Conservation (phyloP, 2,888 invertebrate species). For the Chalcis sispes region DNA sequence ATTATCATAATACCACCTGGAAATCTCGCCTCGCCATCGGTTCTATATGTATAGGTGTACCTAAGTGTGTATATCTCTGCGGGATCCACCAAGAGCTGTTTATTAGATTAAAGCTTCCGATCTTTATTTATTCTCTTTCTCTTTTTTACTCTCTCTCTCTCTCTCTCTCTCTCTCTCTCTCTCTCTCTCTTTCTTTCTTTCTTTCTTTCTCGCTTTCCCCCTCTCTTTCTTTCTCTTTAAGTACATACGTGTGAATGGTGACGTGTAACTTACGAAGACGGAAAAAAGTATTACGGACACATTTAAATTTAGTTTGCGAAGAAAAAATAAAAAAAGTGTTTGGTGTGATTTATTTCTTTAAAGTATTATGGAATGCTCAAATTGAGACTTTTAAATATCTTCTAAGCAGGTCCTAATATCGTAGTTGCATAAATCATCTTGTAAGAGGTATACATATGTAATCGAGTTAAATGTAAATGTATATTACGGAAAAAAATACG, state of each 20-base stretch:
- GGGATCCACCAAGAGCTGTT: conserved; percentile 27
- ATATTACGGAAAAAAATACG: too few relatives aligned
- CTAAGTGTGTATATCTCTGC: neutral
- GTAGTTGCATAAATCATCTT: too few relatives aligned
- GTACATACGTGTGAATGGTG: conserved; percentile 15
- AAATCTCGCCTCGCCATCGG: conserved; percentile 45
- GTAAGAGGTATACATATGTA: too few relatives aligned
- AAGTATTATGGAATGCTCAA: too few relatives aligned
- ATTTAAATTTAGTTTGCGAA: too few relatives aligned
- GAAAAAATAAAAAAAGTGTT: too few relatives aligned
- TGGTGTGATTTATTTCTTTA: too few relatives aligned
- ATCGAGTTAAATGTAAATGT: too few relatives aligned
- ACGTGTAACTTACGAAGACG: too few relatives aligned
- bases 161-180: conserved; percentile 11
- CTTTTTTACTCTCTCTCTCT: neutral
- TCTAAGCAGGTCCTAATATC: too few relatives aligned
- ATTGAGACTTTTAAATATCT: too few relatives aligned
- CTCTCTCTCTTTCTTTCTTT: conserved; percentile 4
- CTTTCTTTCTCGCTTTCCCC: neutral
- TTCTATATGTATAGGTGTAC: conserved; percentile 1
- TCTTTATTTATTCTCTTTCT: conserved; percentile 34
- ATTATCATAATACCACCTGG: conserved; percentile 55
- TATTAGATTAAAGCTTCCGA: conserved; percentile 53
- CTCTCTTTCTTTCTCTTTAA: neutral
- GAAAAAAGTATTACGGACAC: too few relatives aligned